These are phyloP conservation scores for Fistularia commersonii DNA, from an alignment of 2,797 vertebrate species.

Conservation along the genomic window DNA sequence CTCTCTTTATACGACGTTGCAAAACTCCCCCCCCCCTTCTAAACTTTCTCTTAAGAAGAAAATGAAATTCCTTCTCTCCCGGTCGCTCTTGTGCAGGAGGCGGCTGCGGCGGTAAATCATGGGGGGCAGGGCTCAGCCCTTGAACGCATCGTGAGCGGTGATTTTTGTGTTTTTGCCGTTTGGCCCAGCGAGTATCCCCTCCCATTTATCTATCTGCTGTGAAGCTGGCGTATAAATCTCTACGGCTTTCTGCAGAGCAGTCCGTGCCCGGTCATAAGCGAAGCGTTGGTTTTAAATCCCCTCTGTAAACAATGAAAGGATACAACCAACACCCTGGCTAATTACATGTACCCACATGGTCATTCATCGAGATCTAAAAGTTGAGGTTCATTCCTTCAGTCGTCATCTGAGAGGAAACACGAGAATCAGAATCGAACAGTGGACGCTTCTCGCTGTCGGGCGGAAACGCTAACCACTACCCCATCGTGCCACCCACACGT, in stretches of 20 bases:
- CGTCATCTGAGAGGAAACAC: too few relatives aligned
- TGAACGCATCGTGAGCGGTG: constrained; percentile 54
- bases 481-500: too few relatives aligned
- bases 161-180: too few relatives aligned
- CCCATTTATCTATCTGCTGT: constrained; percentile 60
- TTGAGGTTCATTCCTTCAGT: neutral
- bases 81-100: constrained; percentile 28
- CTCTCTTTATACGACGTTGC: neutral
- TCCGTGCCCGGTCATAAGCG: constrained; percentile 24
- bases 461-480: too few relatives aligned
- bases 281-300: constrained; percentile 34
- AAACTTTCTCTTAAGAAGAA: too few relatives aligned
- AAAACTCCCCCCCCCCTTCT: too few relatives aligned
- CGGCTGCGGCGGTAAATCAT: constrained; percentile 48
- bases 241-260: constrained; percentile 30
- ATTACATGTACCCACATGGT: constrained; percentile 5
- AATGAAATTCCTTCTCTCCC: neutral
- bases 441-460: too few relatives aligned
- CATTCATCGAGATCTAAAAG: neutral
- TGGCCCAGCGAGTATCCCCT: constrained; percentile 32
- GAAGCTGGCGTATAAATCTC: constrained; percentile 55
- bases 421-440: too few relatives aligned
- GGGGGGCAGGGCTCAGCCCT: constrained; percentile 39
- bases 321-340: constrained; percentile 1
- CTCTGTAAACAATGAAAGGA: constrained; percentile 23